Base-by-base conservation (phyloP, 2,797 vertebrate species). In the Enoplosus armatus region DNA sequence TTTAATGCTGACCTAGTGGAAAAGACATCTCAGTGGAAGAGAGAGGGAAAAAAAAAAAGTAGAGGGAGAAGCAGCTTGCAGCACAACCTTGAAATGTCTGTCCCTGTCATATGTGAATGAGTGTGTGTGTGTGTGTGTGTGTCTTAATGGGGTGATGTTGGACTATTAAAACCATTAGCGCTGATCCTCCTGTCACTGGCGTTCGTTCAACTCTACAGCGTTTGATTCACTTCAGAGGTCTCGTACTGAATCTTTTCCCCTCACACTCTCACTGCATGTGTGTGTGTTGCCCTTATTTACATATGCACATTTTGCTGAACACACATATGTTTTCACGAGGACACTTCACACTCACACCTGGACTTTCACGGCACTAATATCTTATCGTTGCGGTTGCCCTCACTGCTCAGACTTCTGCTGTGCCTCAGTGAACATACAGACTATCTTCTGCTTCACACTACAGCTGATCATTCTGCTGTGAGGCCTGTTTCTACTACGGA, bases 161-260 rank as follows among this genome's bases (percentile, higher is more conserved):
- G 83, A 86, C 87, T 81, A 89, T 93, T 92, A 90, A 93, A 93
- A 87, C 88, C 89, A 90, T 91, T 88, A 93, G 72, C 20, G 54
- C 79, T 75, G 27, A 85, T 87, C 79, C 60, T 65, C 58, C 61
- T 64, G 77, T 73, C 77, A 82, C 41, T 66, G 58, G 29, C 31
- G 16, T 77, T 39, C 22, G 47, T 79, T 84, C 84, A 43, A 68
- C 77, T 55, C 62, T 29, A 59, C 69, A 82, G 81, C 77, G 73
- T 71, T 65, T 77, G 66, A 79, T 87, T 76, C 73, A 82, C 72
- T 84, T 85, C 85, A 82, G 70, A 84, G 79, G 66, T 79, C 75
- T 75, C 56, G 11, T 59, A 45, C 74, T 26, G 33, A 54, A 39
- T 71, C 47, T 33, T 18, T 41, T 8, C 5, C 29, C 5, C 27